phyloP scores from a whole-genome alignment of 1,140 invertebrate genomes.

The Drosophila pallidifrons region DNA sequence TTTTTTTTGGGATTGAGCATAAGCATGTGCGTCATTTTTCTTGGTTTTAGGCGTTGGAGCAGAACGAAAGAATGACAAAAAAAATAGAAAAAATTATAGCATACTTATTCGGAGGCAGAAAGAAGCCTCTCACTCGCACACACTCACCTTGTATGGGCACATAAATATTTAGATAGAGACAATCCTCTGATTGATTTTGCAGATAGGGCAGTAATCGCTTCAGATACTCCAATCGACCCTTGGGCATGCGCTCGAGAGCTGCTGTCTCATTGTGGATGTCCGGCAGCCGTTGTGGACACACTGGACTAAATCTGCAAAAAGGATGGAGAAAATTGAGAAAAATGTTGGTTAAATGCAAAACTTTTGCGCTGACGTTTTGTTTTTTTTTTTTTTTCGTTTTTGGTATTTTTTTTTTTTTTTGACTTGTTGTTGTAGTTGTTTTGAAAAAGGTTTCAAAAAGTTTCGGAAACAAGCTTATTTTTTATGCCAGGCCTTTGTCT shows the following conservation, averaged over 20 bases:
- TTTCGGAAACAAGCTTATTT: conserved; percentile 68
- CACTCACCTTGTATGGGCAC: conserved; percentile 95
- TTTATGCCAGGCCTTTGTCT: conserved; percentile 65
- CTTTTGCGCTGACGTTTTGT: conserved; percentile 44
- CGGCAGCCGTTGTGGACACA: conserved; percentile 95
- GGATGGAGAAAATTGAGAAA: conserved; percentile 42
- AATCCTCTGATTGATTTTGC: conserved; percentile 97
- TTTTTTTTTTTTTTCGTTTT: neutral
- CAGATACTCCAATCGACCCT: conserved; percentile 93
- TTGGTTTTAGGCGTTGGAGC: conserved; percentile 52
- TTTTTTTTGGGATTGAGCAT: neutral
- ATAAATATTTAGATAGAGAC: conserved; percentile 98
- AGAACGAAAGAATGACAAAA: neutral
- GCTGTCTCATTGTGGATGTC: conserved; percentile 93
- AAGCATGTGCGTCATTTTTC: conserved; percentile 70
- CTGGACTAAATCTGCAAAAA: conserved; percentile 90
- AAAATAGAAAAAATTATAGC: conserved; percentile 20
- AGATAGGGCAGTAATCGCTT: conserved; percentile 94
- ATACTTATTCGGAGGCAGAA: conserved; percentile 24
- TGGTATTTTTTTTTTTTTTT: too few species aligned
- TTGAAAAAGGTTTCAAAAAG: conserved; percentile 58
- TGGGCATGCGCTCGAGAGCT: conserved; percentile 92
- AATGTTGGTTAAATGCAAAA: conserved; percentile 48
- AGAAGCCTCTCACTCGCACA: conserved; percentile 12
- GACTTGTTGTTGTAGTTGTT: conserved; percentile 2